These are phyloP conservation scores for Dugesia japonica DNA, from an alignment of 2,888 invertebrate species.

Conservation along the genomic window DNA sequence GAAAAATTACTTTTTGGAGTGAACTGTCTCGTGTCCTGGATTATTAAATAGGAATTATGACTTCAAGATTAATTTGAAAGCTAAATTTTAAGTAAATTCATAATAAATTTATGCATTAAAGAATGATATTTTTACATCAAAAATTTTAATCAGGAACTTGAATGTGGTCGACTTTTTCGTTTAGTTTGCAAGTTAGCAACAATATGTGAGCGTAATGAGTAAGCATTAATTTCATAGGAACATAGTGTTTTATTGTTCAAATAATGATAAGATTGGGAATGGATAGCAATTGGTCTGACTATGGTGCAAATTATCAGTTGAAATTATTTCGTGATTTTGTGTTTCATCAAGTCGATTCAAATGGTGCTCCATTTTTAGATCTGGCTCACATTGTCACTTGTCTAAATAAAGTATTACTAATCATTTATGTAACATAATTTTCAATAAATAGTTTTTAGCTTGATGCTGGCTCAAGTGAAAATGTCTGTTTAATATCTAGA, in stretches of 20 bases:
- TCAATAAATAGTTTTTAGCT: slow-evolving; percentile 43
- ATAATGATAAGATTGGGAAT: slow-evolving; percentile 61
- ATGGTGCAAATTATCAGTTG: slow-evolving; percentile 90
- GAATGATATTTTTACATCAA: no score
- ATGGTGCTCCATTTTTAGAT: slow-evolving; percentile 88
- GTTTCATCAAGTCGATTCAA: slow-evolving; percentile 74
- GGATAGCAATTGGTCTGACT: slow-evolving; percentile 89
- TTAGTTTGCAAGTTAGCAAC: slow-evolving; percentile 74
- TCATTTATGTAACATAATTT: neutral
- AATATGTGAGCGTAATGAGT: slow-evolving; percentile 67
- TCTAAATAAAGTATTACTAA: slow-evolving; percentile 60
- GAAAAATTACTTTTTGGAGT: no score
- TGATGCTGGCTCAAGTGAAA: slow-evolving; percentile 50
- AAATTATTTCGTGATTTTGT: slow-evolving; percentile 90
- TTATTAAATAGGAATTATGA: no score
- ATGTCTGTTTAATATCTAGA: slow-evolving; percentile 79
- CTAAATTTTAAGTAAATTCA: no score
- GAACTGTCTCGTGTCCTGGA: no score
- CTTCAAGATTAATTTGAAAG: no score
- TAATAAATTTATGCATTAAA: no score
- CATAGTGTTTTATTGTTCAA: neutral
- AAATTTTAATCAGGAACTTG: no score
- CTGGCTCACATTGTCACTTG: slow-evolving; percentile 81
- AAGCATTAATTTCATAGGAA: neutral
- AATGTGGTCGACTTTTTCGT: slow-evolving; percentile 78